Percentiles rank a stretch among this genome's conserved stretches.
Evolutionary conservation across 2,797 vertebrate species (phyloP).

Genomic region (Semotilus atromaculatus): DNA sequence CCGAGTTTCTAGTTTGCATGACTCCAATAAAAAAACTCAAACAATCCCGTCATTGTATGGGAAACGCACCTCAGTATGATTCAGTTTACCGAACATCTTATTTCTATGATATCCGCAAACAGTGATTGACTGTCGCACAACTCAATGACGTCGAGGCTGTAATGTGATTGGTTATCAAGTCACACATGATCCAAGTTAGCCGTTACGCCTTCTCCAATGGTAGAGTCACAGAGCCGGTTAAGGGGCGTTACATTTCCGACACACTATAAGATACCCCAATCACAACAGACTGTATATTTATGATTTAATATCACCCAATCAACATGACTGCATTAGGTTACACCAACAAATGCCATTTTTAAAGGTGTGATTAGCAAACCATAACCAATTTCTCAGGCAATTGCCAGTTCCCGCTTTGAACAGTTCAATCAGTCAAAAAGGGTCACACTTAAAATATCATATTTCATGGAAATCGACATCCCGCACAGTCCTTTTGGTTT

Average conservation of each 20-base stretch:
- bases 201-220: neutral
- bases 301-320: neutral
- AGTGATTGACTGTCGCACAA: too few relatives aligned
- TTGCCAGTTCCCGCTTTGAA: neutral
- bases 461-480: neutral
- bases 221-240: neutral
- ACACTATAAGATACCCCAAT: too few relatives aligned
- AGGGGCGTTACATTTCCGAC: too few relatives aligned
- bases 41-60: too few relatives aligned
- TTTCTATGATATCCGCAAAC: too few relatives aligned
- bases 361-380: neutral
- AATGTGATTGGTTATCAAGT: too few relatives aligned
- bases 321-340: neutral
- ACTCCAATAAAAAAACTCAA: too few relatives aligned
- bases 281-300: too few relatives aligned
- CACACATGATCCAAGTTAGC: neutral
- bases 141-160: too few relatives aligned
- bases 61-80: too few relatives aligned
- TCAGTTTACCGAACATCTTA: too few relatives aligned
- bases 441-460: neutral
- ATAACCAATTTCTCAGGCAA: neutral
- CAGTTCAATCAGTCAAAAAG: neutral
- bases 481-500: neutral
- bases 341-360: neutral
- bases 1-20: too few relatives aligned